Conservation (phyloP, 2,888 invertebrate species). For the Coremacera marginata region DNA sequence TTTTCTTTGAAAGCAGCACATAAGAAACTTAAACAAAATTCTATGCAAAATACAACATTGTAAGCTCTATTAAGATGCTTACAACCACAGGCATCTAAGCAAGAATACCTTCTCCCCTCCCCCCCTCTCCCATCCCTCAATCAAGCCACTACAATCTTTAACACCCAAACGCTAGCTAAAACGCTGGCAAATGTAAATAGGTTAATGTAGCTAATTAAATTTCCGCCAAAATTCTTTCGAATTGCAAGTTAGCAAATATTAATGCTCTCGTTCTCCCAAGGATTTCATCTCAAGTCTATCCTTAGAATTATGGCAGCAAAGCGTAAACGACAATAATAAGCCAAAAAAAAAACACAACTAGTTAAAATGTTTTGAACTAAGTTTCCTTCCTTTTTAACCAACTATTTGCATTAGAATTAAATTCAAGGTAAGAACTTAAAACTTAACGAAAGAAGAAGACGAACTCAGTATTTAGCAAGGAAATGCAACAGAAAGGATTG, state of each 20-base stretch:
- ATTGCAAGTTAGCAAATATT: background rate
- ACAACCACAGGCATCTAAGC: too few relatives aligned
- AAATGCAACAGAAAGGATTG: background rate
- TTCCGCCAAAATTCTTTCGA: constrained; percentile 7
- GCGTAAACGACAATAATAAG: background rate
- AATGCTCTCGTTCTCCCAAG: too few relatives aligned
- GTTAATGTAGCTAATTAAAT: constrained; percentile 20
- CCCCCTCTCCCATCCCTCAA: too few relatives aligned
- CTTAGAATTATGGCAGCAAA: background rate
- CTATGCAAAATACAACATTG: too few relatives aligned
- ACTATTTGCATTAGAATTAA: background rate
- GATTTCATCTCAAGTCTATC: background rate
- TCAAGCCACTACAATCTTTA: too few relatives aligned
- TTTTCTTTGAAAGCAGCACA: too few relatives aligned
- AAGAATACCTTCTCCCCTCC: too few relatives aligned
- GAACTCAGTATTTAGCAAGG: too few relatives aligned
- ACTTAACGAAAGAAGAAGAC: background rate
- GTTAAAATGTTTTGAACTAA: background rate
- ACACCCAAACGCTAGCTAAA: too few relatives aligned
- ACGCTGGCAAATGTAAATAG: background rate
- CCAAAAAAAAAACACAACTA: background rate
- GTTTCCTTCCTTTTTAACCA: background rate
- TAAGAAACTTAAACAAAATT: too few relatives aligned
- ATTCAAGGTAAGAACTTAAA: background rate
- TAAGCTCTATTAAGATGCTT: too few relatives aligned